A percentile compares a stretch with the other conserved stretches of the same genome.
Evolutionary conservation across 1,140 invertebrate genomes (phyloP).

Genomic region (Drosophila mojavensis): DNA sequence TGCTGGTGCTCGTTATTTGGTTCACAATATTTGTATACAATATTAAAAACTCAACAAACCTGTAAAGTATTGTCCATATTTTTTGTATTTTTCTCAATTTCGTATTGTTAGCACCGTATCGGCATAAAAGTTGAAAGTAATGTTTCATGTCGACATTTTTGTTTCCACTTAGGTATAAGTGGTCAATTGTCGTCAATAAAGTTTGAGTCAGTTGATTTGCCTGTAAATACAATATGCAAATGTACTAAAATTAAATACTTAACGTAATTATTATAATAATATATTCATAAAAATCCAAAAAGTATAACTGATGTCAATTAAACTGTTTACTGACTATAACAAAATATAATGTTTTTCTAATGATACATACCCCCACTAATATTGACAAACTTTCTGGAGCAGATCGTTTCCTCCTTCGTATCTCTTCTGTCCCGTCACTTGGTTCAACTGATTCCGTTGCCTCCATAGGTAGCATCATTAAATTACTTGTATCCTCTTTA

Average conservation of each 20-base stretch:
- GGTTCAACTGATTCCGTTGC: constrained; percentile 53
- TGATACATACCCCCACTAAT: constrained; percentile 16
- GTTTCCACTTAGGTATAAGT: constrained; percentile 6
- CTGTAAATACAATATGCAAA: constrained; percentile 4
- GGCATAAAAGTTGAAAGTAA: constrained; percentile 9
- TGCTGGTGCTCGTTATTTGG: too few species aligned
- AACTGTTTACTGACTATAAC: too few species aligned
- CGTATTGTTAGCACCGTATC: not conserved
- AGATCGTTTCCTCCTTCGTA: constrained; percentile 62
- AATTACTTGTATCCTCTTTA: constrained; percentile 81
- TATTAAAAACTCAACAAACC: constrained; percentile 2
- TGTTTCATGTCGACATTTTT: not conserved
- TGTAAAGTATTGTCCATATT: constrained; percentile 29
- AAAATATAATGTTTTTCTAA: too few species aligned
- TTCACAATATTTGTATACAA: not conserved
- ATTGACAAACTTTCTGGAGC: not conserved
- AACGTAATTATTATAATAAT: too few species aligned
- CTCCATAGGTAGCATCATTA: constrained; percentile 74
- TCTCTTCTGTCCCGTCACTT: constrained; percentile 68
- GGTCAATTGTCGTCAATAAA: constrained; percentile 9
- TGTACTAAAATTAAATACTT: not conserved
- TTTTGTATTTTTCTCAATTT: not conserved
- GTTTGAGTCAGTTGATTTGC: constrained; percentile 14
- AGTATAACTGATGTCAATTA: too few species aligned
- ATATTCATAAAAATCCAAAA: too few species aligned